Percentiles rank a stretch among this genome's conserved stretches.
Conservation (phyloP, 2,888 invertebrate species). For the Protophormia terraenovae region DNA sequence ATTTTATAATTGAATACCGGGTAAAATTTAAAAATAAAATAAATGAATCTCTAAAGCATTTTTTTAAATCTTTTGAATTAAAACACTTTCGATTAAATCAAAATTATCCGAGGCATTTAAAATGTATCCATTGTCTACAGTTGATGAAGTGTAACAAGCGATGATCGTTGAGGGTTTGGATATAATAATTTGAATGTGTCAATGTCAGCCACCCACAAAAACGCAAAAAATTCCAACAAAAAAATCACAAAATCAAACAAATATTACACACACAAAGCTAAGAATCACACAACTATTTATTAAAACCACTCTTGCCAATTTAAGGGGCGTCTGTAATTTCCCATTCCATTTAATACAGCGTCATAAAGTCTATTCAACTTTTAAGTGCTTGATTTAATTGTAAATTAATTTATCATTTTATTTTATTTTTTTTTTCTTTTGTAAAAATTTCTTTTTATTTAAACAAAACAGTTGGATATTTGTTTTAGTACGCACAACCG, state of each 20-base stretch:
- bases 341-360: neutral
- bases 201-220: slow-evolving; percentile 44
- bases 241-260: neutral
- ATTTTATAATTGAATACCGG: slow-evolving; percentile 18
- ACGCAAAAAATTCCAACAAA: too few species aligned
- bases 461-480: neutral
- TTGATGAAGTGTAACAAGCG: slow-evolving; percentile 56
- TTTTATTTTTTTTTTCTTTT: neutral
- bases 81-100: slow-evolving; percentile 44
- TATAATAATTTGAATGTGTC: slow-evolving; percentile 39
- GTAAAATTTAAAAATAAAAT: slow-evolving; percentile 28
- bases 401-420: neutral
- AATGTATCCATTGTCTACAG: slow-evolving; percentile 39
- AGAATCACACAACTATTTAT: too few species aligned
- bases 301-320: too few species aligned
- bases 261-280: neutral
- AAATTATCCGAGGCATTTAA: slow-evolving; percentile 1
- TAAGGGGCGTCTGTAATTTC: slow-evolving; percentile 41
- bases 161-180: neutral
- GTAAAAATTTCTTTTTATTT: neutral
- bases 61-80: neutral
- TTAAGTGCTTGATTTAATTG: neutral
- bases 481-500: neutral
- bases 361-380: slow-evolving; percentile 9
- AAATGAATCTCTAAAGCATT: neutral